These are phyloP conservation scores for Barnardius zonarius DNA, from an alignment of 2,113 vertebrate genomes.

Conservation along the genomic window DNA sequence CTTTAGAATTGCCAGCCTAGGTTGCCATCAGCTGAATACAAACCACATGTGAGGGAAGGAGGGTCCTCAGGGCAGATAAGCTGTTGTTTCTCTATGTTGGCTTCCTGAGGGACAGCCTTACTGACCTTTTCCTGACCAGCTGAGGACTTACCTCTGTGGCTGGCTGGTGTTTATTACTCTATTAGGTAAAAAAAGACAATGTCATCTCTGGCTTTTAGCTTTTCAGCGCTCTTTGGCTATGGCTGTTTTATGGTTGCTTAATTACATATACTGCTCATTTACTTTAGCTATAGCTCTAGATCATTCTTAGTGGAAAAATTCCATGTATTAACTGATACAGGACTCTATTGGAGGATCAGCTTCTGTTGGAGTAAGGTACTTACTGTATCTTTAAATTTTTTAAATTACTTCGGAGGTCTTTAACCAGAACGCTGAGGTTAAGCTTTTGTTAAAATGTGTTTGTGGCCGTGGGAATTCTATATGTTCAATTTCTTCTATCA, in stretches of 20 bases:
- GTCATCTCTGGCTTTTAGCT: background rate
- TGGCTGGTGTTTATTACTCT: background rate
- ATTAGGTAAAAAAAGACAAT: background rate
- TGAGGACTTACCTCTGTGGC: background rate
- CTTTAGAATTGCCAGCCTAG: background rate
- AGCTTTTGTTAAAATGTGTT: background rate
- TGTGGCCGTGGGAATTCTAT: background rate
- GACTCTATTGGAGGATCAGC: background rate
- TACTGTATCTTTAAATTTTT: background rate
- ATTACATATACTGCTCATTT: background rate
- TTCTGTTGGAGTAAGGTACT: background rate
- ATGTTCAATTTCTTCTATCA: background rate
- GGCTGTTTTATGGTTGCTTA: background rate
- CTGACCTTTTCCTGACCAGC: background rate
- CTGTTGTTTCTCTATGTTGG: background rate
- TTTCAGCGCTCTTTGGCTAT: accelerated
- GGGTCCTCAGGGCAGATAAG: background rate
- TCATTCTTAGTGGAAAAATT: background rate
- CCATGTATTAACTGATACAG: background rate
- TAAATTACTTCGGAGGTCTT: background rate
- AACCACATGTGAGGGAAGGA: background rate
- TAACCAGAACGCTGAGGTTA: background rate
- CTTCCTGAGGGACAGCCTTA: background rate
- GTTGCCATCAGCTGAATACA: background rate
- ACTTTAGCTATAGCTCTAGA: background rate